These are phyloP conservation scores for Hypomesus transpacificus DNA, from an alignment of 2,113 vertebrate species.

Conservation along the genomic window DNA sequence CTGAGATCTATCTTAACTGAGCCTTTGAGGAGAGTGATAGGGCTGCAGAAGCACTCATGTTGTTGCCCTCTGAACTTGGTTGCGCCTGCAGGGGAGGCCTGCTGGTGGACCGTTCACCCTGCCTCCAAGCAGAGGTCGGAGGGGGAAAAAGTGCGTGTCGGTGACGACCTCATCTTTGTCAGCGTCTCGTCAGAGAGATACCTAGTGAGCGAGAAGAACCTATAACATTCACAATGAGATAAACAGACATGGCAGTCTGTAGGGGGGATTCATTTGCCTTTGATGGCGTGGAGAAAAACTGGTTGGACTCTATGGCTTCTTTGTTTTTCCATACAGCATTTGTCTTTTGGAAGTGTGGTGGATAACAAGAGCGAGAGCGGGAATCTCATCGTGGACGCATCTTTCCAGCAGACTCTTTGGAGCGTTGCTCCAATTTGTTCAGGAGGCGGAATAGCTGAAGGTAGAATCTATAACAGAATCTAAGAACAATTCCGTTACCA, in stretches of 20 bases:
- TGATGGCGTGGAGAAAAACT: not conserved
- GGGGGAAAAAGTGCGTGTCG: slow-evolving; percentile 92
- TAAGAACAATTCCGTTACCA: not conserved
- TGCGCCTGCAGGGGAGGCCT: slow-evolving; percentile 66
- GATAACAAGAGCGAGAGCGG: slow-evolving; percentile 55
- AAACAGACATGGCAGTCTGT: not conserved
- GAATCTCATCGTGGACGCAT: slow-evolving; percentile 83
- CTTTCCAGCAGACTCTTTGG: slow-evolving; percentile 95
- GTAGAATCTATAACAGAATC: slow-evolving; percentile 56
- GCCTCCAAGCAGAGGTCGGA: slow-evolving; percentile 83
- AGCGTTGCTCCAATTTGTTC: slow-evolving; percentile 92
- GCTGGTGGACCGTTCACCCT: slow-evolving; percentile 79
- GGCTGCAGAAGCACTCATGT: not conserved
- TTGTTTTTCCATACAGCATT: slow-evolving; percentile 71
- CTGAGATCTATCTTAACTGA: not conserved
- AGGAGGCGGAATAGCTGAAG: slow-evolving; percentile 84
- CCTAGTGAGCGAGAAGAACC: slow-evolving; percentile 76
- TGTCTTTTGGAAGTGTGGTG: slow-evolving; percentile 75
- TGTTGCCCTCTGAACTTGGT: not conserved
- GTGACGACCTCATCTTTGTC: slow-evolving; percentile 93
- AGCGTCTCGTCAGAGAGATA: slow-evolving; percentile 93
- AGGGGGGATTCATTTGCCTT: not conserved
- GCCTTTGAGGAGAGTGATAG: not conserved
- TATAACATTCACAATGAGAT: not conserved
- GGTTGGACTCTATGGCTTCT: not conserved